Percentiles rank a stretch among this genome's conserved stretches.
phyloP scores from a whole-genome alignment of 2,888 invertebrate genomes.

The Tetrapedia diversipes region DNA sequence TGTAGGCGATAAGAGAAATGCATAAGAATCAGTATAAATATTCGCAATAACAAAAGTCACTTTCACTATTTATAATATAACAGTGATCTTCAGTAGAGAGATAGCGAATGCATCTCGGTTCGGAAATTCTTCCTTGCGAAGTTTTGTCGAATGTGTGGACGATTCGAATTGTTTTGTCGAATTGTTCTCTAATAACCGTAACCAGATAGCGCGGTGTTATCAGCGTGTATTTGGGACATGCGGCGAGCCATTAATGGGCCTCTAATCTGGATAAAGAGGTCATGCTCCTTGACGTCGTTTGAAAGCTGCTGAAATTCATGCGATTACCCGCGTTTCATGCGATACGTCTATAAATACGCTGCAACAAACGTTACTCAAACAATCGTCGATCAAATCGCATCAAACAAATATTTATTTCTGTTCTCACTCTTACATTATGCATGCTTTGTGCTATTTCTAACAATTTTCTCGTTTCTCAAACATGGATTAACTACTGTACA shows the following conservation, averaged over 20 bases:
- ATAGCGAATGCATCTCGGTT: background rate
- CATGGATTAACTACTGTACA: background rate
- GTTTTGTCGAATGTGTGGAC: too few relatives aligned
- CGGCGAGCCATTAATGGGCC: background rate
- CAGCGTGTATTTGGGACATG: constrained; percentile 13
- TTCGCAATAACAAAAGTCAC: too few relatives aligned
- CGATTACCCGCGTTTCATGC: background rate
- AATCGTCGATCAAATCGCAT: background rate
- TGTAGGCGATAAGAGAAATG: too few relatives aligned
- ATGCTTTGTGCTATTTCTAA: background rate
- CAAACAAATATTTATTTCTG: background rate
- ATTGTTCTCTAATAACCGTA: background rate
- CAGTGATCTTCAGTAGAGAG: background rate
- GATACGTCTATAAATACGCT: background rate
- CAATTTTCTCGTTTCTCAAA: background rate
- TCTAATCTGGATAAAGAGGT: constrained; percentile 12
- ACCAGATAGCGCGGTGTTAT: constrained; percentile 25
- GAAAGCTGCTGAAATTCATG: background rate
- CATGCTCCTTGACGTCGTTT: constrained; percentile 33
- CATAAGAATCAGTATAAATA: too few relatives aligned
- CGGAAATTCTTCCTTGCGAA: background rate
- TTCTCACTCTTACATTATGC: too few relatives aligned
- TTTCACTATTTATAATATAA: too few relatives aligned
- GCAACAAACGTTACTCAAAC: background rate
- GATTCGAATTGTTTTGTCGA: too few relatives aligned